Percentiles rank a stretch among this genome's conserved stretches.
phyloP scores from a whole-genome alignment of 2,888 invertebrate species.

The Caenorhabditis afra region DNA sequence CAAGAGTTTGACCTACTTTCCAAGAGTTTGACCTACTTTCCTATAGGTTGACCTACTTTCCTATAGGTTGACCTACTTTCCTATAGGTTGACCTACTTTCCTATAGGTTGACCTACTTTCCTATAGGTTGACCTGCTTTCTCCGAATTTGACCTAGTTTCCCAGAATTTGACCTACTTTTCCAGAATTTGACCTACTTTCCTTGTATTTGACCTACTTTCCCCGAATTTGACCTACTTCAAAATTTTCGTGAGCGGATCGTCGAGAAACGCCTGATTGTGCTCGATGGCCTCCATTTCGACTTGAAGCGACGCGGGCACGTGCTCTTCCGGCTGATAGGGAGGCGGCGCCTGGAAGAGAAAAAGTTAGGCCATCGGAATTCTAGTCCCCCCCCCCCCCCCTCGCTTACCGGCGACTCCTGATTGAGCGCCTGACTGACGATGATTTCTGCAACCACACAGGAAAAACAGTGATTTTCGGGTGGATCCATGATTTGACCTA shows the following conservation, averaged over 20 bases:
- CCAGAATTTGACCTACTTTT: neutral
- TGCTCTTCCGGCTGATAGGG: neutral
- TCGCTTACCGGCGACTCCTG: conserved; percentile 15
- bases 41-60: too few relatives aligned
- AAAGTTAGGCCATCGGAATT: neutral
- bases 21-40: too few relatives aligned
- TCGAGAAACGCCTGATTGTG: conserved; percentile 29
- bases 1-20: too few relatives aligned
- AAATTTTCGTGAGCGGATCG: conserved; percentile 56
- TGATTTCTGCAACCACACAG: conserved; percentile 38
- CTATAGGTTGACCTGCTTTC: too few relatives aligned
- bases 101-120: too few relatives aligned
- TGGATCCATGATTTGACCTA: neutral
- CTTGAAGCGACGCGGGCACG: conserved; percentile 33
- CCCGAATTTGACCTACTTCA: conserved; percentile 40
- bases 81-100: too few relatives aligned
- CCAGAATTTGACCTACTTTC: too few relatives aligned
- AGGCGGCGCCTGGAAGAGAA: conserved; percentile 1
- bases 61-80: too few relatives aligned
- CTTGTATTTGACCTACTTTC: neutral
- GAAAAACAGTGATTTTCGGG: neutral
- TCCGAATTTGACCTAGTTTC: too few relatives aligned
- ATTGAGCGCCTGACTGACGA: conserved; percentile 53
- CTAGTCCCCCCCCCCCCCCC: conserved; percentile 5
- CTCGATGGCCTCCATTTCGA: conserved; percentile 47